Conservation (phyloP, 2,113 vertebrate species). For the Toxostoma redivivum region DNA sequence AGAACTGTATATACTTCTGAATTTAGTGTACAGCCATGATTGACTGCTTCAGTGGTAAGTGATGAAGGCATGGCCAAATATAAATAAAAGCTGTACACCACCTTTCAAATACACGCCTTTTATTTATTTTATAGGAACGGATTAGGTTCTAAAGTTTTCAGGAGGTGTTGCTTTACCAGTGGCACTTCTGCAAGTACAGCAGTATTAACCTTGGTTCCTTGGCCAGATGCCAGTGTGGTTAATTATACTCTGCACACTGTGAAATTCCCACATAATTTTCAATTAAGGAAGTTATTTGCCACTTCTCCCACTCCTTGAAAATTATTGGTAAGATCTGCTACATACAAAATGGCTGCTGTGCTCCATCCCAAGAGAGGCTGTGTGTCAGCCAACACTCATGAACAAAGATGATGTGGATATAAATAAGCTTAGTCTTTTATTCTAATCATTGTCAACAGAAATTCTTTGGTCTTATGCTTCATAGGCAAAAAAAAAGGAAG, state of each 20-base stretch:
- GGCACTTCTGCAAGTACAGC: slow-evolving; percentile 22
- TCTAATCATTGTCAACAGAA: neutral
- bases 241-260: slow-evolving; percentile 47
- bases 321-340: neutral
- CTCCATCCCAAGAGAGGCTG: neutral
- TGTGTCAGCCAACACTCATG: neutral
- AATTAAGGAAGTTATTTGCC: slow-evolving; percentile 48
- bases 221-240: slow-evolving; percentile 32
- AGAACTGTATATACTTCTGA: slow-evolving; percentile 16
- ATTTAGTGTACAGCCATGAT: neutral
- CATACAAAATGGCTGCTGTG: slow-evolving; percentile 16
- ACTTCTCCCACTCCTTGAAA: slow-evolving; percentile 32
- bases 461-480: neutral
- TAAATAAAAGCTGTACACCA: slow-evolving; percentile 39
- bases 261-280: slow-evolving; percentile 59
- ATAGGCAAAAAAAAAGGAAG: neutral
- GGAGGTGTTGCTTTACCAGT: slow-evolving; percentile 42
- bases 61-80: slow-evolving; percentile 29
- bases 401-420: neutral
- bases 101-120: slow-evolving; percentile 22
- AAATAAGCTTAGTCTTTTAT: neutral
- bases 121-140: slow-evolving; percentile 43
- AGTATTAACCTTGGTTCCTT: slow-evolving; percentile 12
- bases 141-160: slow-evolving; percentile 43
- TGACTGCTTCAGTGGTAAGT: slow-evolving; percentile 36